Evolutionary conservation across 2,113 vertebrate species (phyloP).

Genomic region (Chloebia gouldiae): DNA sequence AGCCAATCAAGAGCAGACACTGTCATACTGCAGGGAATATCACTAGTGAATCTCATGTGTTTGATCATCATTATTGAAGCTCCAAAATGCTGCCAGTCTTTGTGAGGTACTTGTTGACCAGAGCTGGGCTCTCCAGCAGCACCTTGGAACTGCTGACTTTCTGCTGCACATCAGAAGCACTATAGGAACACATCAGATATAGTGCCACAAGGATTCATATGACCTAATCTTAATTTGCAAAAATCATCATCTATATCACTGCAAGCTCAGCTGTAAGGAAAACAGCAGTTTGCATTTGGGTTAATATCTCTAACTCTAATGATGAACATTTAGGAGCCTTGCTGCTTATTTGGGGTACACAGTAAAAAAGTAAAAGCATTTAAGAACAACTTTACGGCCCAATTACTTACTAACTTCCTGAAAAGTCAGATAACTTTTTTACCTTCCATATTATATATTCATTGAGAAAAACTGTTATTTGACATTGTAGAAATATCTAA

Average conservation of each 20-base stretch:
- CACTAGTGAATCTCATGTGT: not conserved
- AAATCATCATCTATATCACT: not conserved
- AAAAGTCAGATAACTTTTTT: not conserved
- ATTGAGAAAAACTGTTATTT: not conserved
- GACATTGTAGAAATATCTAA: not conserved
- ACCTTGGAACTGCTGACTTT: not conserved
- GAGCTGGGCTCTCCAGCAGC: not conserved
- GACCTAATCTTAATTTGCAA: not conserved
- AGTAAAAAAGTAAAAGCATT: not conserved
- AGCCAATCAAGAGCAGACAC: not conserved
- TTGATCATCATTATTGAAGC: rapidly evolving
- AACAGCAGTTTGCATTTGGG: not conserved
- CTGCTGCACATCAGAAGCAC: not conserved
- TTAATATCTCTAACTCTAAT: not conserved
- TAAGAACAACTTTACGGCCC: not conserved
- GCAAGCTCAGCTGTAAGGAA: not conserved
- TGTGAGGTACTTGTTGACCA: not conserved
- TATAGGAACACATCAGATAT: not conserved
- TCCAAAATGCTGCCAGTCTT: not conserved
- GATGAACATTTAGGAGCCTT: not conserved
- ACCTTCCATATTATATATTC: not conserved
- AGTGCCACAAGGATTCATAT: not conserved
- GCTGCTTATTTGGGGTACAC: not conserved
- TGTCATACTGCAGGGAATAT: not conserved
- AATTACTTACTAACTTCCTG: not conserved